Evolutionary conservation across 2,113 vertebrate genomes (phyloP).

Genomic region (Phasianus colchicus): DNA sequence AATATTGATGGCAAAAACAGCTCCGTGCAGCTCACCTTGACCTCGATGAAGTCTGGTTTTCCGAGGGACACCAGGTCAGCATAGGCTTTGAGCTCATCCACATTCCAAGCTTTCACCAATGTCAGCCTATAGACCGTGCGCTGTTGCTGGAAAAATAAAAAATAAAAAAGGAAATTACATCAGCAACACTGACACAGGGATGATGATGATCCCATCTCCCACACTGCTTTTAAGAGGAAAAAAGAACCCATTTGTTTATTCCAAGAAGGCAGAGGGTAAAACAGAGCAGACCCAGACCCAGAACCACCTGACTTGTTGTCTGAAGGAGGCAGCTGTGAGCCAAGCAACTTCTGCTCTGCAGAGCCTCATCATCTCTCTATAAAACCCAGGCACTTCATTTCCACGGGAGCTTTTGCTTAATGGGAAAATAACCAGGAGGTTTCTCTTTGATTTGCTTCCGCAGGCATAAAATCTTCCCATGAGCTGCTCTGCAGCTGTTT

Average conservation of each 20-base stretch:
- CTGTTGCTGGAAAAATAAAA: slow-evolving; percentile 82
- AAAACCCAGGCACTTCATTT: neutral
- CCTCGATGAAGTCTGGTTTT: slow-evolving; percentile 93
- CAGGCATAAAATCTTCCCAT: neutral
- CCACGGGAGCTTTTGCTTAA: neutral
- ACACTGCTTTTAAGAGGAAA: neutral
- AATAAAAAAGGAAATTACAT: neutral
- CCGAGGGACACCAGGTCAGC: slow-evolving; percentile 89
- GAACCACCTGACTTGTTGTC: neutral
- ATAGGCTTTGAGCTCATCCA: slow-evolving; percentile 92
- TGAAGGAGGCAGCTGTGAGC: neutral
- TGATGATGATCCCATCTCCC: neutral
- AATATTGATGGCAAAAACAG: neutral
- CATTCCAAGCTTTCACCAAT: slow-evolving; percentile 95
- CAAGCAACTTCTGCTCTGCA: neutral
- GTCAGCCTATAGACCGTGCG: slow-evolving; percentile 94
- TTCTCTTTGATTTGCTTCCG: neutral
- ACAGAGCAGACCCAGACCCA: neutral
- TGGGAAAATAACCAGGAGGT: neutral
- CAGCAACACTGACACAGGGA: neutral
- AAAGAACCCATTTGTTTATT: neutral
- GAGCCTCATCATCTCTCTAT: neutral
- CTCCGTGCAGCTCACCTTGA: slow-evolving; percentile 84
- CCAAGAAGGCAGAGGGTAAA: neutral
- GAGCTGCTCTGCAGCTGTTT: neutral